Base-by-base conservation (phyloP, 2,888 invertebrate species). In the Corbicula japonica region DNA sequence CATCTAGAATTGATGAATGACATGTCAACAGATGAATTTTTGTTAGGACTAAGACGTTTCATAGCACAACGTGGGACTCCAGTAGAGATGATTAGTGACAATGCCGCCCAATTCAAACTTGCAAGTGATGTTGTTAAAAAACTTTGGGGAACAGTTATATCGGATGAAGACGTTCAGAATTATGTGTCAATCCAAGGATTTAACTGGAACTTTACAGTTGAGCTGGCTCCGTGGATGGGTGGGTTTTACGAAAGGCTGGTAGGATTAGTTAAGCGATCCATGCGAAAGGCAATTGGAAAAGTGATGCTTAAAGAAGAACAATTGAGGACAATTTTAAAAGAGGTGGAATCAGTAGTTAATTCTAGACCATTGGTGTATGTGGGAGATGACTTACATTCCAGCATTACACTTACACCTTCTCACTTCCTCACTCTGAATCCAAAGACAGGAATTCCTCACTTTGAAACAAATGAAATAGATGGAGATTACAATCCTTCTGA, bases 181-280 rank as follows among this genome's bases (percentile, higher is more conserved):
- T 79, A 71, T 41, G 38, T 56, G n/a, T 69, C 75, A 6, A 56
- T 52, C 15, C 38, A 38, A 23, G 60, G 63, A 4, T 74, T 58
- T 21, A 69, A 48, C 15, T 79, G 74, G 68, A 35, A 34, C 1
- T 79, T 69, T 38, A 76, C 63, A 5, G 46, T 76, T 30, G 66
- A 81, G 48, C 56, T 70, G n/a, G 70, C 77, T 34, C 76, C 68
- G 18, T 81, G 74, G 69, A 75, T 71, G 60, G 79, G 70, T 23
- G 79, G 75, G 1, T 79, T 65, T 30, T 75, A 79, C 38, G 79
- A 75, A 54, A 52, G 79, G 35, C 62, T 75, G 30, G 63, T 79
- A 8, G 68, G 75, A 23, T 26, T 75, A 15, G 71, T 71, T 2
- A 79, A 79, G 48, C 23, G 79, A n/a, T 52, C 58, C n/a, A 48